Percentiles rank a stretch among this genome's conserved stretches.
These are phyloP conservation scores for Lepilemur ruficaudatus DNA, from an alignment of 2,797 vertebrate species.

Conservation along the genomic window DNA sequence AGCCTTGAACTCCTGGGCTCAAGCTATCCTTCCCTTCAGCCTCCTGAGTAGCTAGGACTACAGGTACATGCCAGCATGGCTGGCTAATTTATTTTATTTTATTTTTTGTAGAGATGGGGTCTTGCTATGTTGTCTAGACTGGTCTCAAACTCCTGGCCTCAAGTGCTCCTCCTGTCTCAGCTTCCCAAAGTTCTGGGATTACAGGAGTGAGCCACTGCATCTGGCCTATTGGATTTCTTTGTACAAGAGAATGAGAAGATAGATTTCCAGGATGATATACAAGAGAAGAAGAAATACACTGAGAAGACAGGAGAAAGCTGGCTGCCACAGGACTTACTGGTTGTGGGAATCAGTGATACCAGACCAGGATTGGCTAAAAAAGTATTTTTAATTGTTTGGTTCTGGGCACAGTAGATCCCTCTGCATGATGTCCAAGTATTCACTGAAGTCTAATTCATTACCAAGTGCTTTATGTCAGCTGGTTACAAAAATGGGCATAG, in stretches of 20 bases:
- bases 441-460: not conserved
- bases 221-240: not conserved
- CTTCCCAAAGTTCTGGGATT: not conserved
- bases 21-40: not conserved
- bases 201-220: not conserved
- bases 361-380: not conserved
- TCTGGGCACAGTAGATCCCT: not conserved
- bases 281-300: not conserved
- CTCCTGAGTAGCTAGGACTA: not conserved
- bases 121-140: not conserved
- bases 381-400: not conserved
- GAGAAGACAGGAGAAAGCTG: not conserved
- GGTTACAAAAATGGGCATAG: not conserved
- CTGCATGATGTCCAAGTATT: not conserved
- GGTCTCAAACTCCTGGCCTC: not conserved
- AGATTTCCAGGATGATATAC: not conserved
- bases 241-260: not conserved
- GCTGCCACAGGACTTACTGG: too few relatives aligned
- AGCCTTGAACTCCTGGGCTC: not conserved
- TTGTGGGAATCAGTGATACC: not conserved
- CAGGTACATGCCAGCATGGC: not conserved
- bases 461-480: not conserved
- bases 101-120: not conserved
- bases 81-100: not conserved
- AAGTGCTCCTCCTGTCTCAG: not conserved